Percentiles rank a stretch among this genome's conserved stretches.
phyloP scores from a whole-genome alignment of 2,113 vertebrate genomes.

The Lampris incognitus region DNA sequence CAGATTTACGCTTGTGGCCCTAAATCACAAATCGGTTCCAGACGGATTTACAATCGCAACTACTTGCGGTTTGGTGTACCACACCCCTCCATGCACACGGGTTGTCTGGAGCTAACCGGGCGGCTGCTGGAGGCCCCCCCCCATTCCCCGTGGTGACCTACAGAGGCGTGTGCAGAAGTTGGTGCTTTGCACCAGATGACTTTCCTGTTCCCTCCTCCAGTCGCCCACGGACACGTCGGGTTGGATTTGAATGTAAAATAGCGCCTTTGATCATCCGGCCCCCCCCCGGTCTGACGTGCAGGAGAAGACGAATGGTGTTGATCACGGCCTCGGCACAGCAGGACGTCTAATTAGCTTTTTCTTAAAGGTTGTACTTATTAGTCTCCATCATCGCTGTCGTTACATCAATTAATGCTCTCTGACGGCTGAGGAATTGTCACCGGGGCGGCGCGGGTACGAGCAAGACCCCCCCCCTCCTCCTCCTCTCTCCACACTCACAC shows the following conservation, averaged over 20 bases:
- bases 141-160: too few relatives aligned
- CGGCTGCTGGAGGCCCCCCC: too few relatives aligned
- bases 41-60: too few relatives aligned
- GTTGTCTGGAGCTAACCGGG: too few relatives aligned
- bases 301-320: constrained; percentile 71
- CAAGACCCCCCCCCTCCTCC: constrained; percentile 84
- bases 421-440: constrained; percentile 89
- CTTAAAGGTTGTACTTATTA: constrained; percentile 90
- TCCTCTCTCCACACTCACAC: constrained; percentile 5
- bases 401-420: constrained; percentile 96
- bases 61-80: too few relatives aligned
- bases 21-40: too few relatives aligned
- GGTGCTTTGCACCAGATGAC: too few relatives aligned
- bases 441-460: constrained; percentile 16
- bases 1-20: too few relatives aligned
- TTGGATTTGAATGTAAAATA: constrained; percentile 45
- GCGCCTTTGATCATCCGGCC: constrained; percentile 11
- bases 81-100: too few relatives aligned
- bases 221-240: constrained; percentile 27
- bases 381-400: constrained; percentile 94
- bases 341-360: constrained; percentile 79
- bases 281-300: background rate
- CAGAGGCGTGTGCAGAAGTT: too few relatives aligned
- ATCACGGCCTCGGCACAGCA: constrained; percentile 57
- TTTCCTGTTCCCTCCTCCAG: background rate